phyloP scores from a whole-genome alignment of 2,113 vertebrate species.

The Macaca mulatta region DNA sequence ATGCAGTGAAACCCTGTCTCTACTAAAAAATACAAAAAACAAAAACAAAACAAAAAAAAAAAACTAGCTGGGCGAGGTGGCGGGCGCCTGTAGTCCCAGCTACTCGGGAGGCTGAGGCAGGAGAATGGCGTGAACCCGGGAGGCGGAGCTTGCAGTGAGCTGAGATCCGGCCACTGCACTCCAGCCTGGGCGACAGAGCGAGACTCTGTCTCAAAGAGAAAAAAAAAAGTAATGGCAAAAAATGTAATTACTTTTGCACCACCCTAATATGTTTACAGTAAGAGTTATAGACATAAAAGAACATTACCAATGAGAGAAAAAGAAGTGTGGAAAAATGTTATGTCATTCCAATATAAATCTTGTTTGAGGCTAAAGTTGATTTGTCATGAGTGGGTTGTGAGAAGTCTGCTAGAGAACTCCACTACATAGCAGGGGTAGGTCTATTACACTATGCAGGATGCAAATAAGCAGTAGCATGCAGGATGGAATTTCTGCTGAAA shows the following conservation, averaged over 20 bases:
- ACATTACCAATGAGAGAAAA: not conserved
- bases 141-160: too few species aligned
- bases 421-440: not conserved
- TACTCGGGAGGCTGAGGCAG: too few species aligned
- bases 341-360: not conserved
- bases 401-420: not conserved
- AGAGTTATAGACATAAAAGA: not conserved
- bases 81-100: too few species aligned
- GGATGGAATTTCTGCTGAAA: not conserved
- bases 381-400: not conserved
- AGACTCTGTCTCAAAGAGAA: too few species aligned
- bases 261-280: not conserved
- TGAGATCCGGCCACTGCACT: too few species aligned
- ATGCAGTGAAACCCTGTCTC: too few species aligned
- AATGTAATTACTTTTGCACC: too few species aligned
- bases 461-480: not conserved
- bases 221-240: too few species aligned
- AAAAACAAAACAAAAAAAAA: too few species aligned
- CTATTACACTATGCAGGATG: not conserved
- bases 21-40: too few species aligned
- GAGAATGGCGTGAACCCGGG: too few species aligned
- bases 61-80: rapidly evolving
- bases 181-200: too few species aligned
- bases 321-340: not conserved
- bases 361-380: not conserved